These are phyloP conservation scores for Corythoichthys haematopterus DNA, from an alignment of 2,113 vertebrate genomes.

Conservation along the genomic window DNA sequence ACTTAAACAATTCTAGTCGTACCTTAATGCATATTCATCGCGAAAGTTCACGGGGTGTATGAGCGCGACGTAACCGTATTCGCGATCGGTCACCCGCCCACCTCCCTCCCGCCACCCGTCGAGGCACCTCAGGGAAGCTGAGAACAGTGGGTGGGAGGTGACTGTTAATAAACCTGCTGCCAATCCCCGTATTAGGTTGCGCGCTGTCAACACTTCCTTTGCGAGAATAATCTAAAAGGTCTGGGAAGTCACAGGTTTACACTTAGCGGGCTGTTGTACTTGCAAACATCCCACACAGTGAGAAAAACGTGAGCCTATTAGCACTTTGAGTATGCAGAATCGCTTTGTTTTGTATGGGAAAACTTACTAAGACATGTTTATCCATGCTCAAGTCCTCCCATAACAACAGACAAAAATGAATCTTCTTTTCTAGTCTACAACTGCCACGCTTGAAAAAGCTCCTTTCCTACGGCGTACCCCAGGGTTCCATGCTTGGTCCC, in stretches of 20 bases:
- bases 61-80: background rate
- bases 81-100: background rate
- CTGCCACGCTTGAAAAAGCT: too few species aligned
- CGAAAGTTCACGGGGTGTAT: background rate
- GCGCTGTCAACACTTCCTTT: slow-evolving; percentile 63
- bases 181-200: slow-evolving; percentile 30
- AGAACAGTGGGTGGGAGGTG: slow-evolving; percentile 16
- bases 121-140: slow-evolving; percentile 19
- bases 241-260: slow-evolving; percentile 57
- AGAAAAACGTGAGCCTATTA: background rate
- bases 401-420: too few species aligned
- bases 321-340: background rate
- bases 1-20: slow-evolving; percentile 4
- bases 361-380: background rate
- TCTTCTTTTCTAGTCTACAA: too few species aligned
- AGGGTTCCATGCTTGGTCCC: too few species aligned
- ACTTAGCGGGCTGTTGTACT: slow-evolving; percentile 15
- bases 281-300: background rate
- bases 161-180: slow-evolving; percentile 57
- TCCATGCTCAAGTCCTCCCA: background rate
- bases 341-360: background rate
- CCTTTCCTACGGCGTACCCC: too few species aligned
- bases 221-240: slow-evolving; percentile 51
- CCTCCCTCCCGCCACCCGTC: background rate
- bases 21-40: slow-evolving; percentile 29